phyloP scores from a whole-genome alignment of 2,797 vertebrate genomes.

The Danio aesculapii region DNA sequence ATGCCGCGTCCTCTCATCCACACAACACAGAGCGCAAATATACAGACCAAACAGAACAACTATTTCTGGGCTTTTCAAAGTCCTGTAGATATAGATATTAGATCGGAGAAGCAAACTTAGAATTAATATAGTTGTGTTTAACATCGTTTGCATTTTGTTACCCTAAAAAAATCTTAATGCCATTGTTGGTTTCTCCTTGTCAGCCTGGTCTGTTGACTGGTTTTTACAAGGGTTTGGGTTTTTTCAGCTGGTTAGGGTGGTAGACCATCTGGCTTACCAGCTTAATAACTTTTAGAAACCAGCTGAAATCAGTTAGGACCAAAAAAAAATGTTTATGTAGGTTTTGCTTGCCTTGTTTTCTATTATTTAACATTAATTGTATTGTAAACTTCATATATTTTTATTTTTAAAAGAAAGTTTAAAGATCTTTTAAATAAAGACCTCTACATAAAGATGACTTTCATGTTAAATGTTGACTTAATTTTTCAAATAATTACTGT shows the following conservation, averaged over 20 bases:
- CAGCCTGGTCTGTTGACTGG: conserved; percentile 1
- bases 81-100: background rate
- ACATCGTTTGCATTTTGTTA: background rate
- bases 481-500: no score
- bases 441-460: no score
- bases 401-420: no score
- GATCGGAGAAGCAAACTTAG: no score
- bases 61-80: conserved; percentile 21
- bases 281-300: background rate
- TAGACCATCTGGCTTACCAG: conserved; percentile 1
- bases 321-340: background rate
- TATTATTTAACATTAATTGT: background rate
- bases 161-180: background rate
- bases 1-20: conserved; percentile 52
- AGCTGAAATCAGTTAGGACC: background rate
- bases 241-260: conserved; percentile 19
- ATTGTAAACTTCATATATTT: no score
- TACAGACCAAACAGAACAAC: conserved; percentile 15
- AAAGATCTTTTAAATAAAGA: no score
- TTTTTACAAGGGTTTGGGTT: background rate
- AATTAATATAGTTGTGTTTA: background rate
- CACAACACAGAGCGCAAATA: conserved; percentile 37
- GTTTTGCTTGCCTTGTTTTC: background rate
- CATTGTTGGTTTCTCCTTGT: background rate
- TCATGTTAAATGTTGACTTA: no score